Base-by-base conservation (phyloP, 2,113 vertebrate species). In the Pterocles orientalis region DNA sequence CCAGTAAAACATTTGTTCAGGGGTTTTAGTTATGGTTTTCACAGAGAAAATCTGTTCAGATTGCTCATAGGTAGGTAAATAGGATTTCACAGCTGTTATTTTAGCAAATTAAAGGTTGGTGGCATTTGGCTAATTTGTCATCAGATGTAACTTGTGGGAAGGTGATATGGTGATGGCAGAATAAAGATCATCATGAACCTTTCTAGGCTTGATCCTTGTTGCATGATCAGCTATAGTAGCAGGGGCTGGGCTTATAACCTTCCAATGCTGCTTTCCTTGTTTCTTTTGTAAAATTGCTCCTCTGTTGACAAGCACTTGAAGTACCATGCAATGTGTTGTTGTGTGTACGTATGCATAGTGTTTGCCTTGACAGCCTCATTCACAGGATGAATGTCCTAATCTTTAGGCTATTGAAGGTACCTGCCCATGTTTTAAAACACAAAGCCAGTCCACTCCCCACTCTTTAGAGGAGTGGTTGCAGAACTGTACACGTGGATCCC, bases 101-200 rank as follows among this genome's bases (percentile, higher is more conserved):
- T 47, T 92, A 78, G 75, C 57, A 48, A 33, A 79, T 68, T 54
- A 51, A 43, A 68, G 26, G 48, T 68, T 41, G 6, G 26, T 90
- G 69, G 56, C 57, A 51, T 93, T 91, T 93, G 81, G 69, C 85
- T 89, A n/a, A 92, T 95, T 84, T 78, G 34, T 50, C 56, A 45
- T 79, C 43, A 64, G 48, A 68, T 79, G 43, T 18, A 34, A 75
- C 71, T 60, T 41, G 68, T 80, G 41, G 88, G 90, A 90, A 88
- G 79, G 79, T 50, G 82, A 60, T 47, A 8, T 2, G 29, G 29
- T 88, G 45, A 60, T 45, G 25, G 19, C 71, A 77, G 53, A 71
- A 31, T 19, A 50, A 72, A 61, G 75, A 45, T 73, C 34, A 23
- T 34, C 25, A 11, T 18, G 31, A 70, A 12, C 53, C 28, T 80